Evolutionary conservation across 2,113 vertebrate genomes (phyloP).

Genomic region (Camarhynchus parvulus): DNA sequence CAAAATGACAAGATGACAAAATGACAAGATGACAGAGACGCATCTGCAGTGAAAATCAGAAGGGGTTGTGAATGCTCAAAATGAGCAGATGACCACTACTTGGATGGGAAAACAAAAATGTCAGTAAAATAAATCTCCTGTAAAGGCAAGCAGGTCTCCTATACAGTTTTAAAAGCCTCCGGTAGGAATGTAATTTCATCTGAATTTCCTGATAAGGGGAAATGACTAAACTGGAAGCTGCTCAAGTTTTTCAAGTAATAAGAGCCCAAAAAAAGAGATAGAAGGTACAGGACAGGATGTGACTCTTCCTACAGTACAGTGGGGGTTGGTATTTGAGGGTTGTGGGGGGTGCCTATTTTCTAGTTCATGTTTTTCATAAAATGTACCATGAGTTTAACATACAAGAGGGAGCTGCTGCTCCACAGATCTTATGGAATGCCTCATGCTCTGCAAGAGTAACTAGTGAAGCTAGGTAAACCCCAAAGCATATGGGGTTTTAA

Average conservation of each 20-base stretch:
- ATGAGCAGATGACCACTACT: not conserved
- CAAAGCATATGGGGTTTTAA: not conserved
- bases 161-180: conserved; percentile 49
- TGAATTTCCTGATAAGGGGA: conserved; percentile 62
- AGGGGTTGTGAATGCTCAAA: not conserved
- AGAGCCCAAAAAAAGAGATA: not conserved
- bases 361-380: not conserved
- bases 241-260: conserved; percentile 34
- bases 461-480: not conserved
- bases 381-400: not conserved
- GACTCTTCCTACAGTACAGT: accelerated
- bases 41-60: not conserved
- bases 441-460: not conserved
- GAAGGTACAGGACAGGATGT: not conserved
- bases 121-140: not conserved
- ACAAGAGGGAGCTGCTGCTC: not conserved
- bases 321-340: not conserved
- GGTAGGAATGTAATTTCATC: conserved; percentile 56
- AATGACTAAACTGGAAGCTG: conserved; percentile 60
- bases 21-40: not conserved
- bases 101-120: not conserved
- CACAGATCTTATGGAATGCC: not conserved
- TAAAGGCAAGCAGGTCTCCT: not conserved
- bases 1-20: not conserved
- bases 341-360: not conserved